Conservation (phyloP, 2,113 vertebrate species). For the Calcarius ornatus region DNA sequence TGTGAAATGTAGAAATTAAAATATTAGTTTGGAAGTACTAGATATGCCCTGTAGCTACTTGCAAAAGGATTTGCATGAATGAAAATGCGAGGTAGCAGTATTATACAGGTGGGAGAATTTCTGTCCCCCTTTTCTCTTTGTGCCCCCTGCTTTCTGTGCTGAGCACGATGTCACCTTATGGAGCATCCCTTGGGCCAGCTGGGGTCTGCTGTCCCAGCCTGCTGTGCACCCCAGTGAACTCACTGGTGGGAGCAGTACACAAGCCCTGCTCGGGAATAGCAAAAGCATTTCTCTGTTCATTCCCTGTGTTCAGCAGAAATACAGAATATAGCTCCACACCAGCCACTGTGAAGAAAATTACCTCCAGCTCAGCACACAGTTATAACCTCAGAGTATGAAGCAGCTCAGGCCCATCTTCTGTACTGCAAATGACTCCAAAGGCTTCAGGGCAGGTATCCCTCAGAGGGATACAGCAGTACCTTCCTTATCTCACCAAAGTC, state of each 20-base stretch:
- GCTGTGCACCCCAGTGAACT: not conserved
- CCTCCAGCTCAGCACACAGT: not conserved
- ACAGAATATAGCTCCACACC: not conserved
- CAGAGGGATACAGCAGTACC: not conserved
- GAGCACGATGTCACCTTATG: not conserved
- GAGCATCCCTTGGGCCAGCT: not conserved
- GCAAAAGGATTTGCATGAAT: not conserved
- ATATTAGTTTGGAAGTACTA: conserved; percentile 7
- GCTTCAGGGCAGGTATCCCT: not conserved
- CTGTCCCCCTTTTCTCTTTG: not conserved
- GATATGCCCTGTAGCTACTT: not conserved
- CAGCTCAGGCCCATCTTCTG: not conserved
- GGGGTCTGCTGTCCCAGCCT: not conserved
- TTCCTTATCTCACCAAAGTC: not conserved
- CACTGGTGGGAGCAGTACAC: not conserved
- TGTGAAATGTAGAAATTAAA: conserved; percentile 46
- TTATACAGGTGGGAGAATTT: not conserved
- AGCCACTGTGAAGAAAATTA: not conserved
- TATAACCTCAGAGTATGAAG: not conserved
- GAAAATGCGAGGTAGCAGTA: not conserved
- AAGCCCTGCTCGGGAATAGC: not conserved
- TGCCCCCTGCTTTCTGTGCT: not conserved
- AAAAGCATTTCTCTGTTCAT: not conserved
- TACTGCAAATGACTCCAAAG: not conserved
- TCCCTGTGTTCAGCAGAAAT: not conserved